A percentile compares a stretch with the other conserved stretches of the same genome.
Conservation (phyloP, 2,888 invertebrate genomes). For the Luperina testacea region DNA sequence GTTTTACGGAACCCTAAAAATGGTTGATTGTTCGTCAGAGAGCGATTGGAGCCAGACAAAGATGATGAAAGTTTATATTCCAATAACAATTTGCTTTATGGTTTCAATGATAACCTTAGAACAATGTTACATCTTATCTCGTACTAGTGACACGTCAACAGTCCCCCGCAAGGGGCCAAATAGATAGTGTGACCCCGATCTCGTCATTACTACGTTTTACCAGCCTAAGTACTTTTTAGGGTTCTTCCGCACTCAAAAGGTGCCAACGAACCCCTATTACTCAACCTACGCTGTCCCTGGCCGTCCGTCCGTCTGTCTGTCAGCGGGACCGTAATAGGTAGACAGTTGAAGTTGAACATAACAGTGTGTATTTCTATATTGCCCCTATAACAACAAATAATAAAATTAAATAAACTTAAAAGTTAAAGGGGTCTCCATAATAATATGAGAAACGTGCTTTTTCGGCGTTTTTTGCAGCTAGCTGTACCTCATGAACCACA, state of each 20-base stretch:
- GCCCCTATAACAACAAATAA: no score
- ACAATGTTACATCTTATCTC: slow-evolving; percentile 34
- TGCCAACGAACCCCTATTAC: neutral
- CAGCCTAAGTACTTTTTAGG: neutral
- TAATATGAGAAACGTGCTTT: no score
- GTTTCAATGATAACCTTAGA: slow-evolving; percentile 40
- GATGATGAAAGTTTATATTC: slow-evolving; percentile 40
- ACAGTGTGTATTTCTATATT: no score
- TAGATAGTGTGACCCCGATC: slow-evolving; percentile 28
- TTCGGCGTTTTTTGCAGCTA: no score
- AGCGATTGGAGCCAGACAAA: neutral
- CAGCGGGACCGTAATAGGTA: no score
- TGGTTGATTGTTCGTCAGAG: neutral
- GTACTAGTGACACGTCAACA: slow-evolving; percentile 4
- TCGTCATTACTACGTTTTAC: slow-evolving; percentile 4
- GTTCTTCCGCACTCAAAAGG: neutral
- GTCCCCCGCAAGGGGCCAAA: slow-evolving; percentile 52
- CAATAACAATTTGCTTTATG: slow-evolving; percentile 15
- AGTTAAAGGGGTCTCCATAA: no score
- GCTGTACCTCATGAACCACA: no score
- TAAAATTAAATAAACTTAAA: no score
- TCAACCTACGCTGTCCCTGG: neutral
- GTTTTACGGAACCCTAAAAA: no score
- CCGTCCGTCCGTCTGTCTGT: neutral
- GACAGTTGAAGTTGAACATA: no score